Base-by-base conservation (phyloP, 2,888 invertebrate genomes). In the Protodeltote pygarga region DNA sequence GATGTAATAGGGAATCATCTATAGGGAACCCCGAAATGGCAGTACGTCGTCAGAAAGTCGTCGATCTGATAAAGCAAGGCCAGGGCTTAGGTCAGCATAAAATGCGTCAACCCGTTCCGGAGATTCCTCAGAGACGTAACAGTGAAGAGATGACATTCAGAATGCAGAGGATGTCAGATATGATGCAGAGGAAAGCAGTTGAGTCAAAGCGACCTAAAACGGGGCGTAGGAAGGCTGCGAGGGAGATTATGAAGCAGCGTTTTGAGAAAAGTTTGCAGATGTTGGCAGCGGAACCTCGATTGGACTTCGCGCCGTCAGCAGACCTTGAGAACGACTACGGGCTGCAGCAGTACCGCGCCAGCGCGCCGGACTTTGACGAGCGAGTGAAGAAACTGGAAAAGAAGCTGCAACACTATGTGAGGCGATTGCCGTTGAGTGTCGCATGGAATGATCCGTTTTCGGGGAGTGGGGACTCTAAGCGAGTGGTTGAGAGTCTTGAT, bases 251-350 rank as follows among this genome's bases (percentile, higher is more conserved):
- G 86, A 95, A 95, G 73, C 96, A 95, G 29, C 94, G 96, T 67
- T 96, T 96, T 76, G 97, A 97, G 84, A 97, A 96, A 87, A 97
- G 97, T 81, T 93, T 97, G 87, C 96, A 96, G 84, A 95, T 97
- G 95, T 87, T 97, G 71, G 96, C 96, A 72, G 94, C 95, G 2
- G 97, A 96, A 81, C 95, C 94, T 32, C 93, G 95, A 52, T 87
- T 93, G 62, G 91, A 92, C 31, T 77, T 85, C 23, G 90, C 93
- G 37, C 93, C 94, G 33, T 94, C 94, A 16, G 92, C 93, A 2
- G 95, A 96, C 49, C 94, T 96, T 76, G 96, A 97, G 87, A 95
- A 97, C 87, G 96, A 97, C 88, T 85, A 87, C 47, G 96, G 96
- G 15, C 93, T 97, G 75, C 96, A 96, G 87, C 93, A 97, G 75